Base-by-base conservation (phyloP, 2,113 vertebrate species). In the Pseudorasbora parva region DNA sequence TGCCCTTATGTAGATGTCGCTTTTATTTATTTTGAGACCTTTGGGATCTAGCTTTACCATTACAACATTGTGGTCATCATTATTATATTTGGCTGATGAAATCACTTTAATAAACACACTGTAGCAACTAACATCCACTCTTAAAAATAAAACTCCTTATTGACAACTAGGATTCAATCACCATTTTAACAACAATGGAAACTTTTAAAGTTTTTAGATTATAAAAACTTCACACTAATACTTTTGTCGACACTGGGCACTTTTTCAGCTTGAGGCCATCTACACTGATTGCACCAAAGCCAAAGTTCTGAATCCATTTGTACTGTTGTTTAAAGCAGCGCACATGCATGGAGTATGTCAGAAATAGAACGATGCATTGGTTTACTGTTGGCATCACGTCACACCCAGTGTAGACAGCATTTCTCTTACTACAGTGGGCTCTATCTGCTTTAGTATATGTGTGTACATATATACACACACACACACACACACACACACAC, bases 1-100 rank as follows among this genome's bases (percentile, higher is more conserved):
- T 91, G 91, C 89, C 90, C 89, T 92, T 90, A 81, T 84, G 87
- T 74, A 71, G 25, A 88, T 85, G 81, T 90, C 86, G 85, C 89
- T 87, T 86, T 85, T 83, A 83, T 84, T 87, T 82, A 79, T 84
- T 66, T 43, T 71, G 62, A 54, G 60, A 78, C 11, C 69, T 81
- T 81, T 75, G 72, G 82, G 68, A 78, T 84, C 21, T 27, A 81
- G 78, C 82, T 77, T 78, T 27, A 43, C n/a, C 60, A 64, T 86
- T 45, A 66, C 64, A 66, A 37, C 43, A 72, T 54, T 43, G 8
- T 57, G 0, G 2, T 85, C 8, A 27, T 62, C 27, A 71, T n/a
- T 5, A 45, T 15, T 59, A n/a, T 2, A 57, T 23, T 12, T 59
- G 56, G 8, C 37, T 4, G 0, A 56, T 54, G 9, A 30, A 74